These are phyloP conservation scores for Blastomussa wellsi DNA, from an alignment of 92 coral and sea anemone genomes.

Conservation along the genomic window DNA sequence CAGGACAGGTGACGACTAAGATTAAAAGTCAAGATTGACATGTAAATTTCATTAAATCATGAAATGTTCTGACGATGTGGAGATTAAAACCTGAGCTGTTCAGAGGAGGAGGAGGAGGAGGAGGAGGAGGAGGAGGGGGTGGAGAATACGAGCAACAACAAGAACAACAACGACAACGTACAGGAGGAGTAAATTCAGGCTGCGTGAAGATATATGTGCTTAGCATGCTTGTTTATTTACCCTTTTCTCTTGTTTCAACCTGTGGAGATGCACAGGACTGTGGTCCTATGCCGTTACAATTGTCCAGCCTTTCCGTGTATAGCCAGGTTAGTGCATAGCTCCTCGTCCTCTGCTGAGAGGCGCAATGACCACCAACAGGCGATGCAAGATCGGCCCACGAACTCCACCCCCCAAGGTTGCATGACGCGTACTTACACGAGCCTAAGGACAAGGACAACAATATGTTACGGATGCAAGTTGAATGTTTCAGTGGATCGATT, in stretches of 20 bases:
- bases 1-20: conserved; percentile 78
- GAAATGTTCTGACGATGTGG: not conserved
- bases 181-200: too few species aligned
- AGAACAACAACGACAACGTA: not conserved
- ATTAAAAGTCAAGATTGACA: not conserved
- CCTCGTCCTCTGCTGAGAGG: conserved; percentile 77
- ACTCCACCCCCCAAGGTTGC: conserved; percentile 77
- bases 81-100: too few species aligned
- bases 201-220: too few species aligned
- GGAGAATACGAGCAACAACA: not conserved
- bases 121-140: not conserved
- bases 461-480: not conserved
- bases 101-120: not conserved
- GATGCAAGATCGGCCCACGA: conserved; percentile 73
- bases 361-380: conserved; percentile 79
- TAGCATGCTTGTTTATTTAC: conserved; percentile 33
- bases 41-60: not conserved
- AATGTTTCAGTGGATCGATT: too few species aligned
- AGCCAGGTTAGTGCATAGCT: conserved; percentile 60
- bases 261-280: conserved; percentile 71
- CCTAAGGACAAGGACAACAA: conserved; percentile 47
- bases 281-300: conserved; percentile 85
- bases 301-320: conserved; percentile 60
- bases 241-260: conserved; percentile 76
- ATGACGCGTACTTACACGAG: conserved; percentile 77